Conservation (phyloP, 2,888 invertebrate genomes). For the Nephrotoma flavescens region DNA sequence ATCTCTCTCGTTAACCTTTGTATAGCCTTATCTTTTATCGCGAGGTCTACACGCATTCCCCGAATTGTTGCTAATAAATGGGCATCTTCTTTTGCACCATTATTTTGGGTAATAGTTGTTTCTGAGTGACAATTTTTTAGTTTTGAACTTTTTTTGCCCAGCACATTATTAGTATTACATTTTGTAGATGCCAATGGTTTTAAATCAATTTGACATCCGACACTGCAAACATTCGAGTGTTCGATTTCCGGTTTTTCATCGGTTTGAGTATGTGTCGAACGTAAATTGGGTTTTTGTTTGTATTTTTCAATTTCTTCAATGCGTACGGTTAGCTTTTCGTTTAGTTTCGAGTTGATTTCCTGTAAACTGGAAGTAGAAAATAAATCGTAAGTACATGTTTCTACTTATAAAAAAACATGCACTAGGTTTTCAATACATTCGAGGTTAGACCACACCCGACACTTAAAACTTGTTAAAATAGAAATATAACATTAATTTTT, state of each 20-base stretch:
- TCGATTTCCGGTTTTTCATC: slow-evolving; percentile 25
- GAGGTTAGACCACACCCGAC: background rate
- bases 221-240: slow-evolving; percentile 15
- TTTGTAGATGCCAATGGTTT: background rate
- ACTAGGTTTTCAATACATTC: background rate
- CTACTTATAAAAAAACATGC: background rate
- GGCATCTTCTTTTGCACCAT: slow-evolving; percentile 44
- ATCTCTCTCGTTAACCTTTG: slow-evolving; percentile 57
- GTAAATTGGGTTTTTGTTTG: background rate
- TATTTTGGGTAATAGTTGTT: slow-evolving; percentile 24
- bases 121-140: slow-evolving; percentile 41
- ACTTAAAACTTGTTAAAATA: background rate
- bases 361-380: slow-evolving; percentile 22
- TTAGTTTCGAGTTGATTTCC: slow-evolving; percentile 37
- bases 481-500: background rate
- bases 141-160: slow-evolving; percentile 27
- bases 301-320: slow-evolving; percentile 1
- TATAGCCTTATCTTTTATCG: slow-evolving; percentile 57
- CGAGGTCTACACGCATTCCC: slow-evolving; percentile 58
- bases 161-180: slow-evolving; percentile 19
- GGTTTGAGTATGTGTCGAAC: slow-evolving; percentile 11
- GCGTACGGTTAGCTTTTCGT: slow-evolving; percentile 36
- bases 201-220: background rate
- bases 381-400: background rate
- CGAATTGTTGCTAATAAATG: slow-evolving; percentile 67